A percentile compares a stretch with the other conserved stretches of the same genome.
Conservation (phyloP, 2,888 invertebrate genomes). For the Ectemnius lituratus region DNA sequence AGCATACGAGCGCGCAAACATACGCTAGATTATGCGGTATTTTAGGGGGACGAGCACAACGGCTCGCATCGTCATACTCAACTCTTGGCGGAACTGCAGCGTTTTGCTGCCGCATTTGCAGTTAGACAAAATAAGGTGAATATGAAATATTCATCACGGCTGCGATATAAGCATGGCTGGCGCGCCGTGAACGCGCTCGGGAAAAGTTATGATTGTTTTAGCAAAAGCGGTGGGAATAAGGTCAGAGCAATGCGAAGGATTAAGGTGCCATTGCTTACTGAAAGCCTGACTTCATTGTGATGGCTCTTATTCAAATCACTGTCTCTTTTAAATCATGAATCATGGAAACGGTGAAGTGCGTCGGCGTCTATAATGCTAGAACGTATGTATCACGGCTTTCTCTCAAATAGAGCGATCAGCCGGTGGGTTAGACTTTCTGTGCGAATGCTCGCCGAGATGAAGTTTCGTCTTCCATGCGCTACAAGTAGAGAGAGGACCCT, state of each 20-base stretch:
- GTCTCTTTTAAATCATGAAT: neutral
- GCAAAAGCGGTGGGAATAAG: conserved; percentile 38
- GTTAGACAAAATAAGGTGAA: conserved; percentile 47
- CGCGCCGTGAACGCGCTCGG: conserved; percentile 31
- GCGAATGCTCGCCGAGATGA: conserved; percentile 12
- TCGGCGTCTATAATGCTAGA: neutral
- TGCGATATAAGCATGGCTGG: conserved; percentile 24
- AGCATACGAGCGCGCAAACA: no score
- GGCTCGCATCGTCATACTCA: conserved; percentile 46
- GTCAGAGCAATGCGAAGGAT: conserved; percentile 57
- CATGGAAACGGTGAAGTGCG: neutral
- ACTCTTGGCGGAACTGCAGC: conserved; percentile 40
- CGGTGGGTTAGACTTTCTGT: conserved; percentile 28
- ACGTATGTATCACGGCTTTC: conserved; percentile 22
- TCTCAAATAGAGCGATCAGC: conserved; percentile 35
- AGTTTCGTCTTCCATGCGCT: conserved; percentile 33
- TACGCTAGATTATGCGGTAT: no score
- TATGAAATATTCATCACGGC: conserved; percentile 57
- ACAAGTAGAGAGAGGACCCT: conserved; percentile 17
- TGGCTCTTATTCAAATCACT: neutral
- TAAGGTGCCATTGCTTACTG: conserved; percentile 35
- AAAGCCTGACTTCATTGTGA: neutral
- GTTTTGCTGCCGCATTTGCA: conserved; percentile 37
- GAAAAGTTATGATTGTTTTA: conserved; percentile 61
- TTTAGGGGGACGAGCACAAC: no score